A percentile compares a stretch with the other conserved stretches of the same genome.
Evolutionary conservation across 2,888 invertebrate species (phyloP).

Genomic region (Steinernema scapterisci): DNA sequence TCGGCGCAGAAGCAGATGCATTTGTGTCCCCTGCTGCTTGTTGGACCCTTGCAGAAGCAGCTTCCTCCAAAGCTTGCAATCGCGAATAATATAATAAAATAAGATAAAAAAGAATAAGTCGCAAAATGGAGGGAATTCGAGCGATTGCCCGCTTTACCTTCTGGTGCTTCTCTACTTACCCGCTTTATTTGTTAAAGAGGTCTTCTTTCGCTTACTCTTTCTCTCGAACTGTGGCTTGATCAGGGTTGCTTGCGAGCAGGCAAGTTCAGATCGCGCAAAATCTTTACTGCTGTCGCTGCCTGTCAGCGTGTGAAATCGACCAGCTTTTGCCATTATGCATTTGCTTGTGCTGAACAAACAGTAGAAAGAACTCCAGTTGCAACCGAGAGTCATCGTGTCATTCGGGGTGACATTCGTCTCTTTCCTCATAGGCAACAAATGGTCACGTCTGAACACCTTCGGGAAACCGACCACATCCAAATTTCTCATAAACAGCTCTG

Average conservation of each 20-base stretch:
- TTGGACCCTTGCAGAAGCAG: not conserved
- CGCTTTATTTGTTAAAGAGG: not conserved
- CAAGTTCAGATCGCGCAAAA: not conserved
- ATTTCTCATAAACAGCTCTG: not conserved
- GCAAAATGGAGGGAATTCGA: not conserved
- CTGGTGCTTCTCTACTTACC: not conserved
- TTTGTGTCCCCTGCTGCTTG: not conserved
- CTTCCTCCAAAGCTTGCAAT: not conserved
- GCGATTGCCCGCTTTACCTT: not conserved
- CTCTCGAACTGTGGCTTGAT: not conserved
- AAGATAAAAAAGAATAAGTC: too few species aligned
- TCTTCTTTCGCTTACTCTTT: not conserved
- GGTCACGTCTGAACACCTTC: too few species aligned
- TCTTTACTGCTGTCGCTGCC: not conserved
- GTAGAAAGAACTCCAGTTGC: not conserved
- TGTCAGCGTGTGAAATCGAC: not conserved
- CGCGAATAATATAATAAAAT: conserved; percentile 8
- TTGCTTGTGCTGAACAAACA: conserved; percentile 5
- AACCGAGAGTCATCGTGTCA: not conserved
- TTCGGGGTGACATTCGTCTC: not conserved
- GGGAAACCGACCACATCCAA: not conserved
- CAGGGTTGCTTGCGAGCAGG: not conserved
- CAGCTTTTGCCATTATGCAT: not conserved
- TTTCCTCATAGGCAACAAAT: too few species aligned
- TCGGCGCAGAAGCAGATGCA: not conserved